Conservation (phyloP, 1,140 invertebrate genomes). For the Ditylenchus dipsaci region DNA sequence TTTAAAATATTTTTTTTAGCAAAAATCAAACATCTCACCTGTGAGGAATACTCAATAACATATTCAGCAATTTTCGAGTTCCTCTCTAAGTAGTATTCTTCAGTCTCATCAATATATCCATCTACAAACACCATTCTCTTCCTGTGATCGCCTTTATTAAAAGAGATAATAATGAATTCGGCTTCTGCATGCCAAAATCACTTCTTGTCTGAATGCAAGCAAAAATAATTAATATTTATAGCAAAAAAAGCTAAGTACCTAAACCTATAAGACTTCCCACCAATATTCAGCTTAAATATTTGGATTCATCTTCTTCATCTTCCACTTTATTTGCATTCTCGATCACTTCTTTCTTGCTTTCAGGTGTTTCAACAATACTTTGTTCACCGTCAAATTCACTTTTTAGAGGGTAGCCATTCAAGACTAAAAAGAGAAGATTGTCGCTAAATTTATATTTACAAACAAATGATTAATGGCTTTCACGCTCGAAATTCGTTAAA, state of each 20-base stretch:
- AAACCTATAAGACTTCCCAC: slow-evolving; percentile 48
- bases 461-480: no score
- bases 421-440: no score
- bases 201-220: slow-evolving; percentile 38
- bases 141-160: slow-evolving; percentile 36
- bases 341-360: no score
- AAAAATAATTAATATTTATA: not conserved
- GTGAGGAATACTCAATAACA: slow-evolving; percentile 53
- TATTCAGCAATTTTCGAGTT: slow-evolving; percentile 49
- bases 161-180: slow-evolving; percentile 22
- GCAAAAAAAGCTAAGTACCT: not conserved
- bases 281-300: slow-evolving; percentile 45
- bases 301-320: not conserved
- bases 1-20: not conserved
- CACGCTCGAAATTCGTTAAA: no score
- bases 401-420: no score
- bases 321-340: not conserved
- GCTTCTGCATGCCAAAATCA: slow-evolving; percentile 30
- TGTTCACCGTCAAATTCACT: no score
- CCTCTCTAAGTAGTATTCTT: slow-evolving; percentile 53
- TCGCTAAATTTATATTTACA: no score
- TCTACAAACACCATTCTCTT: slow-evolving; percentile 42
- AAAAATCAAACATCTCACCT: slow-evolving; percentile 21
- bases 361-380: no score
- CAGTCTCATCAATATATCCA: slow-evolving; percentile 37